Evolutionary conservation across 2,113 vertebrate genomes (phyloP).

Genomic region (Zapus hudsonius): DNA sequence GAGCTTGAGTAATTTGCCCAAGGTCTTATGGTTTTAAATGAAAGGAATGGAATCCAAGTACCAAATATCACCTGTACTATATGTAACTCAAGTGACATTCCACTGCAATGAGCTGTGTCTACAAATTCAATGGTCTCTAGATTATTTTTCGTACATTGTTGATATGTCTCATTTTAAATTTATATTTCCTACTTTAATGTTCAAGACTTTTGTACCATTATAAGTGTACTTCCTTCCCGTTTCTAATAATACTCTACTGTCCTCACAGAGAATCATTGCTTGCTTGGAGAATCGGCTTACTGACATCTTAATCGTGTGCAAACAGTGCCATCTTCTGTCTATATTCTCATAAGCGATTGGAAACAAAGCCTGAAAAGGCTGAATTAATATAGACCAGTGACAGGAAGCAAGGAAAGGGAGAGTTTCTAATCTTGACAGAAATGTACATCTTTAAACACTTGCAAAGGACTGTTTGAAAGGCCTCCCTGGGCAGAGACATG

Average conservation of each 20-base stretch:
- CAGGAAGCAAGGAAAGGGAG: conserved; percentile 26
- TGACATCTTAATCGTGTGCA: conserved; percentile 71
- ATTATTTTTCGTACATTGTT: neutral
- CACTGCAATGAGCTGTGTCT: neutral
- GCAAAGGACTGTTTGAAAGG: conserved; percentile 49
- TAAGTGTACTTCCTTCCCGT: neutral
- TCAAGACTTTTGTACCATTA: neutral
- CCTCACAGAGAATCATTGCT: neutral
- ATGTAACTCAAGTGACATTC: neutral
- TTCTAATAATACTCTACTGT: conserved; percentile 42
- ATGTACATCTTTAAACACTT: neutral
- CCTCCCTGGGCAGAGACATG: neutral
- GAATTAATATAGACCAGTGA: neutral
- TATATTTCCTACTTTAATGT: neutral
- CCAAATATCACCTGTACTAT: neutral
- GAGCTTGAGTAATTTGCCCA: neutral
- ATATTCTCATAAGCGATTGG: conserved; percentile 32
- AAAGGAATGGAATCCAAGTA: neutral
- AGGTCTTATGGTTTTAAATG: neutral
- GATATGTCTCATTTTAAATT: conserved; percentile 18
- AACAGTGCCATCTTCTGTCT: conserved; percentile 87
- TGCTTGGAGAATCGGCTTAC: conserved; percentile 4
- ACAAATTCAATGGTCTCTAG: neutral
- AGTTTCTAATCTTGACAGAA: conserved; percentile 1
- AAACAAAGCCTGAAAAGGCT: neutral